A percentile compares a stretch with the other conserved stretches of the same genome.
Evolutionary conservation across 2,888 invertebrate genomes (phyloP).

Genomic region (Eupithecia dodoneata): DNA sequence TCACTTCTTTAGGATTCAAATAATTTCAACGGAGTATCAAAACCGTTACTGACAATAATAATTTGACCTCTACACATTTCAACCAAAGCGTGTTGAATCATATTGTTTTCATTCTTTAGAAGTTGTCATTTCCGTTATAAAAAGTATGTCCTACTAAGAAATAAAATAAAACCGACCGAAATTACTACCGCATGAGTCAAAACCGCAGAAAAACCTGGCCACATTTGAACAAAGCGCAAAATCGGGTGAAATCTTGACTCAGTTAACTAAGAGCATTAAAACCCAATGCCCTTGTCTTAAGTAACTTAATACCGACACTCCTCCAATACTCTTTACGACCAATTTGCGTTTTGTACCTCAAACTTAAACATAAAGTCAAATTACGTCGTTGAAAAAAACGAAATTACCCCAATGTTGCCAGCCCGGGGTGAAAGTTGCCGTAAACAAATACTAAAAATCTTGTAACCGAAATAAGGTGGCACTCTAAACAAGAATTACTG

Average conservation of each 20-base stretch:
- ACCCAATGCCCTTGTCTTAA: constrained; percentile 20
- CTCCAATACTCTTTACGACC: constrained; percentile 53
- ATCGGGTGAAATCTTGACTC: constrained; percentile 1
- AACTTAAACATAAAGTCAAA: constrained; percentile 65
- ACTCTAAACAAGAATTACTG: constrained; percentile 84
- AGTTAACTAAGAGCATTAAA: neutral
- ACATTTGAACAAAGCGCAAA: neutral
- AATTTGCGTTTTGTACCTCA: constrained; percentile 65
- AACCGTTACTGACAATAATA: neutral
- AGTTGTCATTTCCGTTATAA: neutral
- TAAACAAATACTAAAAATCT: constrained; percentile 84
- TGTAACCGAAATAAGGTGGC: constrained; percentile 82
- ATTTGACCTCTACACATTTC: neutral
- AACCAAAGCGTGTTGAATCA: constrained; percentile 4
- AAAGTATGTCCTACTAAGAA: neutral
- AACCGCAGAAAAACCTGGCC: neutral
- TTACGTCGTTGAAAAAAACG: constrained; percentile 69
- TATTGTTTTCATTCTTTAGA: constrained; percentile 1
- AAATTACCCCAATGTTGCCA: constrained; percentile 66
- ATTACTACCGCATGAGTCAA: constrained; percentile 9
- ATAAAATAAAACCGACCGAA: constrained; percentile 5
- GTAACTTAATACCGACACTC: constrained; percentile 30
- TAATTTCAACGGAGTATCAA: neutral
- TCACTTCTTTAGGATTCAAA: neutral
- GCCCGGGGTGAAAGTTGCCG: constrained; percentile 71